Evolutionary conservation across 2,888 invertebrate genomes (phyloP).

Genomic region (Mythimna albipuncta): DNA sequence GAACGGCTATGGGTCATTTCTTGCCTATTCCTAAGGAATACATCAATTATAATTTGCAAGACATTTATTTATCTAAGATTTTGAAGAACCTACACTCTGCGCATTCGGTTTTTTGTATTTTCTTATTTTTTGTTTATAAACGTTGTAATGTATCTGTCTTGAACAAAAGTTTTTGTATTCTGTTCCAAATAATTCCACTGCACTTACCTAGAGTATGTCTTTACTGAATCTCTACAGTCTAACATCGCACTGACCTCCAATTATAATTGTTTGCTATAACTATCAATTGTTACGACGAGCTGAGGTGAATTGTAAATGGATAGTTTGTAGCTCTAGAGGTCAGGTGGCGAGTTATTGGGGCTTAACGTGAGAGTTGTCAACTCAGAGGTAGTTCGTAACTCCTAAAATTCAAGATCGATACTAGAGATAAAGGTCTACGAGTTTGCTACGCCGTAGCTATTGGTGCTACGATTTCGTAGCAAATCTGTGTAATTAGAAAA

Average conservation of each 20-base stretch:
- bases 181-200: not conserved
- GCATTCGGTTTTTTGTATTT: no score
- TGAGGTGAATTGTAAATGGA: slow-evolving; percentile 54
- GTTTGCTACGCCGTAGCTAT: slow-evolving; percentile 30
- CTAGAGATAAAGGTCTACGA: not conserved
- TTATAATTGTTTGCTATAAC: slow-evolving; percentile 55
- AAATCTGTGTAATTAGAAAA: not conserved
- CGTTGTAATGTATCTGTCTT: no score
- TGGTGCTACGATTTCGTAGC: slow-evolving; percentile 32
- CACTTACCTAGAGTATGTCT: not conserved
- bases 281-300: slow-evolving; percentile 42
- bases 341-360: slow-evolving; percentile 32
- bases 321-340: slow-evolving; percentile 26
- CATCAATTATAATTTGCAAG: no score
- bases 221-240: slow-evolving; percentile 40
- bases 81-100: no score
- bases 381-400: slow-evolving; percentile 15
- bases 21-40: no score
- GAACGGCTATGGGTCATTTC: no score
- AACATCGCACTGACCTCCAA: slow-evolving; percentile 57
- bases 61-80: no score
- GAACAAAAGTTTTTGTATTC: no score
- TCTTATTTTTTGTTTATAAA: no score
- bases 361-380: slow-evolving; percentile 29
- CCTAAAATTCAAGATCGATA: slow-evolving; percentile 13